Percentiles rank a stretch among this genome's conserved stretches.
Evolutionary conservation across 2,888 invertebrate genomes (phyloP).

Genomic region (Oxytorus armatus): DNA sequence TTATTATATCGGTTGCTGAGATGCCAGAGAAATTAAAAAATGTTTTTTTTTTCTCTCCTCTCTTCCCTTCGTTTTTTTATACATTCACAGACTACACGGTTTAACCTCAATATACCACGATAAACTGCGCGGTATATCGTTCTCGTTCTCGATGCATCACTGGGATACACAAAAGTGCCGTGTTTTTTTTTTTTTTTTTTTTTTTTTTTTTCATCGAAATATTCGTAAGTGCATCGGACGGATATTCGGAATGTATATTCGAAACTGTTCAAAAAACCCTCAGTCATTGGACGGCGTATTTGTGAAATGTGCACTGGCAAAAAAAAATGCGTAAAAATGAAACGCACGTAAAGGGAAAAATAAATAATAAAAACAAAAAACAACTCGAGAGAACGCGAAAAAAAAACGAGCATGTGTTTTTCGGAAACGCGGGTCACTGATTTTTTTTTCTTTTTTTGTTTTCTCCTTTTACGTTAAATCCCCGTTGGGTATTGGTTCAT

Average conservation of each 20-base stretch:
- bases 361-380: conserved; percentile 10
- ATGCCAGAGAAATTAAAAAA: conserved; percentile 19
- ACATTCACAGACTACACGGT: neutral
- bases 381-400: conserved; percentile 8
- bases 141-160: conserved; percentile 3
- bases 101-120: neutral
- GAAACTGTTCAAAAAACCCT: conserved; percentile 18
- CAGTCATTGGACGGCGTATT: too few relatives aligned
- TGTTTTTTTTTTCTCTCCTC: neutral
- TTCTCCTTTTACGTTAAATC: conserved; percentile 36
- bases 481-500: conserved; percentile 55
- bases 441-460: too few relatives aligned
- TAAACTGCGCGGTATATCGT: conserved; percentile 14
- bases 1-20: conserved; percentile 24
- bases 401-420: conserved; percentile 48
- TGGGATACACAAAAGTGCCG: too few relatives aligned
- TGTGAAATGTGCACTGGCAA: too few relatives aligned
- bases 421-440: conserved; percentile 33
- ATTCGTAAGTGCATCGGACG: neutral
- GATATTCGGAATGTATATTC: conserved; percentile 44
- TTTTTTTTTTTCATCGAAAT: neutral
- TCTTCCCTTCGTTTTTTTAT: too few relatives aligned
- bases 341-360: neutral
- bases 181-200: neutral
- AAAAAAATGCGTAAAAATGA: conserved; percentile 46